Percentiles rank a stretch among this genome's conserved stretches.
Evolutionary conservation across 2,888 invertebrate genomes (phyloP).

Genomic region (Alitta virens): DNA sequence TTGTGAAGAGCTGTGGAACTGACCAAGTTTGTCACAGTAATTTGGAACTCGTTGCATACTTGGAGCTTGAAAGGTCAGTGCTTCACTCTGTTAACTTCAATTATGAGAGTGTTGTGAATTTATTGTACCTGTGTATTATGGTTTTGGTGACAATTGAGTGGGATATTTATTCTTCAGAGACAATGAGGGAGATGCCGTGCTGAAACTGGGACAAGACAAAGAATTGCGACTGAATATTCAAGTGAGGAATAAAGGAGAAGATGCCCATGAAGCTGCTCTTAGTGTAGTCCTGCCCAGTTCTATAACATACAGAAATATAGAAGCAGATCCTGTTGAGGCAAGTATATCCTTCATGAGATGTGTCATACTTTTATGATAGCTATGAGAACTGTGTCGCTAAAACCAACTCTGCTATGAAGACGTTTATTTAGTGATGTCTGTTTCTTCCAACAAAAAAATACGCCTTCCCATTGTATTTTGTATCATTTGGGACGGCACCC

Average conservation of each 20-base stretch:
- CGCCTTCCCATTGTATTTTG: too few species aligned
- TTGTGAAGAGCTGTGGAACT: constrained; percentile 78
- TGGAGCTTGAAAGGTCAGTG: neutral
- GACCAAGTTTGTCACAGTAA: constrained; percentile 86
- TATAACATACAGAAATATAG: constrained; percentile 13
- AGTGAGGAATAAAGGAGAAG: constrained; percentile 66
- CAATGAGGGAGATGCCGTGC: neutral
- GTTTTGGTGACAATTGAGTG: too few species aligned
- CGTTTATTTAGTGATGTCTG: too few species aligned
- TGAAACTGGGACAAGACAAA: constrained; percentile 7
- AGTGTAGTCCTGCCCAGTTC: constrained; percentile 20
- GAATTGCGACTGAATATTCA: constrained; percentile 1
- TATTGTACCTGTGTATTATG: too few species aligned
- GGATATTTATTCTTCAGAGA: neutral
- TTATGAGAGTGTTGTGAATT: too few species aligned
- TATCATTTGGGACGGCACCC: too few species aligned
- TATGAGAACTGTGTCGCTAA: too few species aligned
- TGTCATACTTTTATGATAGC: too few species aligned
- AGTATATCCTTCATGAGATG: too few species aligned
- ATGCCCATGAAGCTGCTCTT: constrained; percentile 30
- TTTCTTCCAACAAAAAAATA: too few species aligned
- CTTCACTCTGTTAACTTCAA: too few species aligned
- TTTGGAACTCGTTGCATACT: constrained; percentile 62
- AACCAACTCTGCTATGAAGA: too few species aligned
- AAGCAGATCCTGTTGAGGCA: neutral